phyloP scores from a whole-genome alignment of 2,113 vertebrate species.

The Xiphorhynchus elegans region DNA sequence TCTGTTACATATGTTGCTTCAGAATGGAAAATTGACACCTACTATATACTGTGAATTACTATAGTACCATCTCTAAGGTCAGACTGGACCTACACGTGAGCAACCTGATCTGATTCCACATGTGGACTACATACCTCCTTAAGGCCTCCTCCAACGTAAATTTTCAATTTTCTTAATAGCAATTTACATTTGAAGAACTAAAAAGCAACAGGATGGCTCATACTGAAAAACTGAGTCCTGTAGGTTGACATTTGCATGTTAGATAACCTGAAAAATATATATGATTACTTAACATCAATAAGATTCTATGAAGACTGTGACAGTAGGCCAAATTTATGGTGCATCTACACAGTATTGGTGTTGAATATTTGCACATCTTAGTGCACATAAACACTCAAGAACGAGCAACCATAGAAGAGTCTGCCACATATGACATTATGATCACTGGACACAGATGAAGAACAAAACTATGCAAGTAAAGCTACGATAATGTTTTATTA shows the following conservation, averaged over 20 bases:
- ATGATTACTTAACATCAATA: not conserved
- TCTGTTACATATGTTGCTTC: not conserved
- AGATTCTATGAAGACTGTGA: not conserved
- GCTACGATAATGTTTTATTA: not conserved
- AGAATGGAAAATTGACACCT: not conserved
- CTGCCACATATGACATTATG: not conserved
- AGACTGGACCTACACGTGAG: not conserved
- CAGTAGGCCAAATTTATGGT: not conserved
- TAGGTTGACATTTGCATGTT: not conserved
- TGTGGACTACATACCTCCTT: not conserved
- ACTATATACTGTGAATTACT: not conserved
- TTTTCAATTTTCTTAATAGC: not conserved
- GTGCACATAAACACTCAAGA: not conserved
- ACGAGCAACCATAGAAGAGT: not conserved
- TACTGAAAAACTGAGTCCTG: not conserved
- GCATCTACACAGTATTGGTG: not conserved
- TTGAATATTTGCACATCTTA: not conserved
- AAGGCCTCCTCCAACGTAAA: not conserved
- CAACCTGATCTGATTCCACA: not conserved
- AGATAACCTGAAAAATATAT: not conserved
- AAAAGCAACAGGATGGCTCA: not conserved
- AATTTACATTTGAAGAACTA: not conserved
- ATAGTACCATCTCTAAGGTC: not conserved
- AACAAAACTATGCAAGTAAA: not conserved
- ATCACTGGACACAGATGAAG: not conserved